Percentiles rank a stretch among this genome's conserved stretches.
These are phyloP conservation scores for Formicarius rufipectus DNA, from an alignment of 2,113 vertebrate genomes.

Conservation along the genomic window DNA sequence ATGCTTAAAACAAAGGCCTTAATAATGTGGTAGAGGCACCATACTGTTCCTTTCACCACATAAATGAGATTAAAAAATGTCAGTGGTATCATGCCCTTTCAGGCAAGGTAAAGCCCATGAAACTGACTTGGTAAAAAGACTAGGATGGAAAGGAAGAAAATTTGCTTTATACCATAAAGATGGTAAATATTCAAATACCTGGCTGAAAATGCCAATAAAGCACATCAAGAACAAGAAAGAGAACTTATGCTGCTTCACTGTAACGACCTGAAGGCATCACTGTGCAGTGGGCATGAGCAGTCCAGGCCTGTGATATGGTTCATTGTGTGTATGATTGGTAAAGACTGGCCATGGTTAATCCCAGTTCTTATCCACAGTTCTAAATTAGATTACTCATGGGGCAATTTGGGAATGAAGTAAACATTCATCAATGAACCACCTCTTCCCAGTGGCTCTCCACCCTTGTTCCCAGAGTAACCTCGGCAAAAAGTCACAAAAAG, in stretches of 20 bases:
- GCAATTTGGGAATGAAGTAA: not conserved
- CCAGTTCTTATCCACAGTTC: not conserved
- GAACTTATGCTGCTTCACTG: not conserved
- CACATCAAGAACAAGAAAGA: not conserved
- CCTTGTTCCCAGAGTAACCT: not conserved
- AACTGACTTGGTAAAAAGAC: not conserved
- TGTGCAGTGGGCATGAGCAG: not conserved
- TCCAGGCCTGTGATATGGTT: not conserved
- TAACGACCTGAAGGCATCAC: not conserved
- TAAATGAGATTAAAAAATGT: not conserved
- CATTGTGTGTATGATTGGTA: accelerated
- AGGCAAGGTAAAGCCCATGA: not conserved
- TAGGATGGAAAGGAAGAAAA: not conserved
- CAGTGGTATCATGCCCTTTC: not conserved
- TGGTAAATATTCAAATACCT: not conserved
- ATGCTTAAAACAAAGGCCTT: not conserved
- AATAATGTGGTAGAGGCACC: not conserved
- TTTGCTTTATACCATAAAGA: not conserved
- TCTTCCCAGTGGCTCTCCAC: not conserved
- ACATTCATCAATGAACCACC: not conserved
- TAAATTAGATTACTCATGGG: not conserved
- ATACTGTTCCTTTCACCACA: not conserved
- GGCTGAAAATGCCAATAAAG: not conserved
- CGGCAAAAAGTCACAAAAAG: not conserved
- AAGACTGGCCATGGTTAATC: not conserved